Evolutionary conservation across 2,797 vertebrate genomes (phyloP).

Genomic region (Antennarius maculatus): DNA sequence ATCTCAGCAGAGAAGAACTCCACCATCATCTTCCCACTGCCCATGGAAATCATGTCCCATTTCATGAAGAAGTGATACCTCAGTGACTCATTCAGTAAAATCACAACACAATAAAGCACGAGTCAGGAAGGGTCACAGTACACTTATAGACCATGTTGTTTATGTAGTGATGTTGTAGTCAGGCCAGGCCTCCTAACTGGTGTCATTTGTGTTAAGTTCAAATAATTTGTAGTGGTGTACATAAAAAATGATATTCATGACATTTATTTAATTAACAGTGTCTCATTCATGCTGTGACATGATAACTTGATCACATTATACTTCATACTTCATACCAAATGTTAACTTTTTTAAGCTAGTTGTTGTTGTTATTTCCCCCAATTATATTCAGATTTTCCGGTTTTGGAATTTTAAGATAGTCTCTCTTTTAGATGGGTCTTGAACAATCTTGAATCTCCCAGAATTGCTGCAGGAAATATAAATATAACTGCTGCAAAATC

Average conservation of each 20-base stretch:
- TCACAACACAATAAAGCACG: neutral
- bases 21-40: slow-evolving; percentile 86
- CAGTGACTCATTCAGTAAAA: neutral
- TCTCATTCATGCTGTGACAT: neutral
- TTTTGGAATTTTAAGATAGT: too few relatives aligned
- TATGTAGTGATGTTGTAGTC: slow-evolving; percentile 12
- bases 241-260: too few relatives aligned
- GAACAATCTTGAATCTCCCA: neutral
- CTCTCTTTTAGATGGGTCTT: too few relatives aligned
- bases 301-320: neutral
- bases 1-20: slow-evolving; percentile 87
- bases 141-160: slow-evolving; percentile 4
- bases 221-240: neutral
- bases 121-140: neutral
- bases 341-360: neutral
- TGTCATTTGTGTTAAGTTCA: neutral
- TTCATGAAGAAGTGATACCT: slow-evolving; percentile 72
- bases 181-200: neutral
- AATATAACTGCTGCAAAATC: too few relatives aligned
- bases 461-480: neutral
- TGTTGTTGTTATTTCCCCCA: neutral
- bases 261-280: neutral
- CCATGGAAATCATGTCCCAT: slow-evolving; percentile 78
- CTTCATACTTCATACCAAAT: slow-evolving; percentile 21
- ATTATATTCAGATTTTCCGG: too few relatives aligned